Conservation (phyloP, 64 coral and sea anemone species). For the Actinia tenebrosa region DNA sequence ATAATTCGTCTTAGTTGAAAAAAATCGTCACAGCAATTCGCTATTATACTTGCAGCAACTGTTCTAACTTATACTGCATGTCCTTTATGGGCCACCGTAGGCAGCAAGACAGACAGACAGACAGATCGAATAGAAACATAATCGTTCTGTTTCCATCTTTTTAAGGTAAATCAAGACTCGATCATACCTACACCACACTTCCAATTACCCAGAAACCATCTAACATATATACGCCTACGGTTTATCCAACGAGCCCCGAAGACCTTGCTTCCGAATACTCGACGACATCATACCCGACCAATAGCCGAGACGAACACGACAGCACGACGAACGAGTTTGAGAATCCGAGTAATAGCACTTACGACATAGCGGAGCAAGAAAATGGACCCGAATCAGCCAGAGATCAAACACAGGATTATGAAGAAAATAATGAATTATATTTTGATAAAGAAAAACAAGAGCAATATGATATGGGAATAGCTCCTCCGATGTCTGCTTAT, state of each 20-base stretch:
- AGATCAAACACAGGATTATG: neutral
- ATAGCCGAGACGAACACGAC: neutral
- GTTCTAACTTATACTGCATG: no score
- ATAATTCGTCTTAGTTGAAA: no score
- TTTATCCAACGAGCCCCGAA: neutral
- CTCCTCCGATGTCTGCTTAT: neutral
- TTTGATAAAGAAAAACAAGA: neutral
- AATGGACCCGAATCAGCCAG: neutral
- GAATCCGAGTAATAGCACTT: neutral
- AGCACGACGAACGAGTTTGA: no score
- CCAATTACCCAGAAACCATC: neutral
- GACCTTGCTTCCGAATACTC: neutral
- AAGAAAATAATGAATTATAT: neutral
- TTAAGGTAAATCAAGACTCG: neutral
- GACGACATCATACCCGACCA: neutral
- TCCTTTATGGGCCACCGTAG: no score
- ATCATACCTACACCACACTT: neutral
- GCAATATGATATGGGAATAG: neutral
- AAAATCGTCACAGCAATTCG: no score
- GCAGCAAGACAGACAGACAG: neutral
- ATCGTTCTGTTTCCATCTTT: neutral
- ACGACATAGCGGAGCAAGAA: neutral
- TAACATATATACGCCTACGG: neutral
- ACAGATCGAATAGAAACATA: neutral
- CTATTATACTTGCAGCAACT: no score